phyloP scores from a whole-genome alignment of 53 echinoderm and acorn worm genomes.

The Paracentrotus lividus region DNA sequence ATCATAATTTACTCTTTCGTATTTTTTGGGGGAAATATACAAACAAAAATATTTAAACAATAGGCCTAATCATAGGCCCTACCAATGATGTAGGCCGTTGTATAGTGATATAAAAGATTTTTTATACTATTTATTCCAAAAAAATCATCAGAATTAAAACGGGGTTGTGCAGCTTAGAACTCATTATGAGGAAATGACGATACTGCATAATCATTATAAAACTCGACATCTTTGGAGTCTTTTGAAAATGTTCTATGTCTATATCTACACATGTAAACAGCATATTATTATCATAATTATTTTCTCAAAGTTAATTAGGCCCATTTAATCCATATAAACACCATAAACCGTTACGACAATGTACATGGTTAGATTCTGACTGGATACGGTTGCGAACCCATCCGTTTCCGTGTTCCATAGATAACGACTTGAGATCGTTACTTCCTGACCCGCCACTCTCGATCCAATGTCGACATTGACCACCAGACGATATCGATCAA shows the following conservation, averaged over 20 bases:
- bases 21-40: no score
- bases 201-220: neutral
- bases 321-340: slow-evolving; percentile 81
- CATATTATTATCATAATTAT: neutral
- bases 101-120: no score
- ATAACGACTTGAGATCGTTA: slow-evolving; percentile 81
- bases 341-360: slow-evolving; percentile 84
- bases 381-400: slow-evolving; percentile 77
- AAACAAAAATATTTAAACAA: no score
- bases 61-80: no score
- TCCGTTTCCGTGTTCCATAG: slow-evolving; percentile 86
- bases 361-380: slow-evolving; percentile 69
- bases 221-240: neutral
- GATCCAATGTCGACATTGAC: slow-evolving; percentile 80
- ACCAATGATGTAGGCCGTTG: no score
- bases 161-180: no score
- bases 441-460: slow-evolving; percentile 64
- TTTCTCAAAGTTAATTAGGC: neutral
- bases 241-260: neutral
- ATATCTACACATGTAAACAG: no score
- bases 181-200: no score
- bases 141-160: no score
- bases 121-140: no score
- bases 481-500: slow-evolving; percentile 81
- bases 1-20: no score